phyloP scores from a whole-genome alignment of 2,888 invertebrate species.

The Sericinus montela region DNA sequence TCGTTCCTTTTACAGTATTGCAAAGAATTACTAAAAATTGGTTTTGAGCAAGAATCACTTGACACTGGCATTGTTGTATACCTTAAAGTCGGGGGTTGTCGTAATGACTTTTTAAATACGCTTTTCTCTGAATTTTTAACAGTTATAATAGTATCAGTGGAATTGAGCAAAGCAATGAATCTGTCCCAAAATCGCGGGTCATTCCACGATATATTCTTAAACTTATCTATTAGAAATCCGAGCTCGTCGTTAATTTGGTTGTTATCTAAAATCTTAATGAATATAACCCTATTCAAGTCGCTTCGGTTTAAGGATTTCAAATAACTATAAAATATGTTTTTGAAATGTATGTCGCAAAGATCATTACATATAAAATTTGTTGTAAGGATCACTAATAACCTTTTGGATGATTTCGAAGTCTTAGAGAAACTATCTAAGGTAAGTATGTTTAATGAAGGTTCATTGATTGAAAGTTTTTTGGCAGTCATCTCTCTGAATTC shows the following conservation, averaged over 20 bases:
- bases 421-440: constrained; percentile 72
- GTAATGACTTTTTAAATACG: constrained; percentile 73
- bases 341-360: constrained; percentile 69
- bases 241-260: constrained; percentile 71
- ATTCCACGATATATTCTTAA: constrained; percentile 85
- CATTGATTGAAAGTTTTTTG: constrained; percentile 86
- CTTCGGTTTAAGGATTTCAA: constrained; percentile 69
- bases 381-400: constrained; percentile 81
- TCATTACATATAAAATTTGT: constrained; percentile 70
- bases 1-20: constrained; percentile 69
- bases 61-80: constrained; percentile 79
- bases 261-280: constrained; percentile 67
- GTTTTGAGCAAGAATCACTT: constrained; percentile 77
- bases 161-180: constrained; percentile 87
- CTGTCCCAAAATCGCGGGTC: constrained; percentile 93
- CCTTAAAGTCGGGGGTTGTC: constrained; percentile 70
- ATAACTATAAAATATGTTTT: constrained; percentile 72
- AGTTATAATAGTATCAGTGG: constrained; percentile 77
- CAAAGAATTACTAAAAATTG: constrained; percentile 73
- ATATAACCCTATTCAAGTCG: constrained; percentile 69
- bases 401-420: constrained; percentile 71
- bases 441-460: constrained; percentile 81
- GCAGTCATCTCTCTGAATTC: constrained; percentile 84
- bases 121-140: constrained; percentile 65
- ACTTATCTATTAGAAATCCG: constrained; percentile 70